Conservation (phyloP, 2,113 vertebrate genomes). For the zebrafish (Danio rerio) region GRCz12tu NC_133177.1:39121001-39121500, state of each 20-base stretch:
- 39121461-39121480: too few species aligned
- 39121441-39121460: too few species aligned
- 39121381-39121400: too few species aligned
- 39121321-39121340: background rate
- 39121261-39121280: slow-evolving; percentile 50
- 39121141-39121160: background rate
- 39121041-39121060: too few species aligned
- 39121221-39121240: background rate
- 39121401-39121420: too few species aligned
- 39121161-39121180: too few species aligned
- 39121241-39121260: slow-evolving; percentile 47
- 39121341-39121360: background rate
- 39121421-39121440: too few species aligned
- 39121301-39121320: slow-evolving; percentile 36
- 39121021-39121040: background rate
- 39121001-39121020: background rate
- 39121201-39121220: background rate
- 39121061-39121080: background rate
- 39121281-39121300: slow-evolving; percentile 28
- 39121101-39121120: background rate
- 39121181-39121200: background rate
- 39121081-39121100: background rate
- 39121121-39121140: background rate
- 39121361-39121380: background rate
- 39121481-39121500: too few species aligned